phyloP scores from a whole-genome alignment of 2,888 invertebrate genomes.

The Chorisops tibialis region DNA sequence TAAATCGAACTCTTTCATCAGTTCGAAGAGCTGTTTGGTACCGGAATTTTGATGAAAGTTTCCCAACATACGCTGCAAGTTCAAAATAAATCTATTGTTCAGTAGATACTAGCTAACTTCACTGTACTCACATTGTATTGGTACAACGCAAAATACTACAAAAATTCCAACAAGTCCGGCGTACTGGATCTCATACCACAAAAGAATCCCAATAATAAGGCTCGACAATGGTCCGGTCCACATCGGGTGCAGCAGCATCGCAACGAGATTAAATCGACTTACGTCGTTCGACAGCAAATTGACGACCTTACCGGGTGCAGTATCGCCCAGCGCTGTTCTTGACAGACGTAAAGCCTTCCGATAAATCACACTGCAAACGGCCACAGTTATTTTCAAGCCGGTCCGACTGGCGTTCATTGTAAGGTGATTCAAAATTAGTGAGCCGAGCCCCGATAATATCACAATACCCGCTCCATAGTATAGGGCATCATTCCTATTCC shows the following conservation, averaged over 20 bases:
- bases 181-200: constrained; percentile 65
- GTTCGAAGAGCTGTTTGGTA: constrained; percentile 59
- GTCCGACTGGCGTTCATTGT: constrained; percentile 69
- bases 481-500: neutral
- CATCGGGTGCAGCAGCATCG: constrained; percentile 71
- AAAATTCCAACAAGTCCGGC: constrained; percentile 69
- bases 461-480: constrained; percentile 50
- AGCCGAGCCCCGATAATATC: constrained; percentile 46
- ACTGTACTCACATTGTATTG: constrained; percentile 65
- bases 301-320: constrained; percentile 84
- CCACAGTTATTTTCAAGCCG: constrained; percentile 78
- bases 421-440: constrained; percentile 59
- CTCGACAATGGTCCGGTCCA: constrained; percentile 74
- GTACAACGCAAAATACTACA: constrained; percentile 67
- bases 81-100: neutral
- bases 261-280: constrained; percentile 74
- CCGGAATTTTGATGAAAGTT: constrained; percentile 48
- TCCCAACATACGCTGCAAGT: constrained; percentile 40
- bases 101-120: neutral
- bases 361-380: constrained; percentile 78
- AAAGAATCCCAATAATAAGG: constrained; percentile 64
- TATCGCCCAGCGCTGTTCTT: constrained; percentile 70
- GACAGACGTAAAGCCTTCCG: constrained; percentile 74
- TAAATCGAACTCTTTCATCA: constrained; percentile 71
- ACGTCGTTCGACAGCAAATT: constrained; percentile 87